Percentiles rank a stretch among this genome's conserved stretches.
These are phyloP conservation scores for Orycteropus afer DNA, from an alignment of 2,113 vertebrate species.

Conservation along the genomic window DNA sequence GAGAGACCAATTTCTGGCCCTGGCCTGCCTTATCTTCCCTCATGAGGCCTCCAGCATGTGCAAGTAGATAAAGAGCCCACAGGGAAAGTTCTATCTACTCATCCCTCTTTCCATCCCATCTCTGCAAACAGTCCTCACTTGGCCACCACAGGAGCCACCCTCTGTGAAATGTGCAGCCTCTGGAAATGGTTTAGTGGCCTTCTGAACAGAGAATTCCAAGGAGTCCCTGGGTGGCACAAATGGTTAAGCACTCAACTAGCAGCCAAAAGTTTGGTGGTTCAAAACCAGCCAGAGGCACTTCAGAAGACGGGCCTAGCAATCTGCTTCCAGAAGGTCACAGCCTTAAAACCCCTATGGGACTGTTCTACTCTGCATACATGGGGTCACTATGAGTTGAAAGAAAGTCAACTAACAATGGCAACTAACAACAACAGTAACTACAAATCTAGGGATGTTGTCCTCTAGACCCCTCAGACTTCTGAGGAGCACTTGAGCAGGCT, in stretches of 20 bases:
- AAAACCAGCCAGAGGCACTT: too few relatives aligned
- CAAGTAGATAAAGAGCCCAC: not conserved
- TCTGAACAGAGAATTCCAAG: not conserved
- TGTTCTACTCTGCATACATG: too few relatives aligned
- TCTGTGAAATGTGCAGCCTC: not conserved
- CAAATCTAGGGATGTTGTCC: not conserved
- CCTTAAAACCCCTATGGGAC: not conserved
- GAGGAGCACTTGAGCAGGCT: not conserved
- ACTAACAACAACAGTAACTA: not conserved
- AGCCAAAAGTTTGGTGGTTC: not conserved
- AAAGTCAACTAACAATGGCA: not conserved
- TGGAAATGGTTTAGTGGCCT: not conserved
- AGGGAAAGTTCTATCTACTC: not conserved
- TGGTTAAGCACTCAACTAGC: not conserved
- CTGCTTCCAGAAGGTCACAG: not conserved
- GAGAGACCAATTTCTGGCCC: too few relatives aligned
- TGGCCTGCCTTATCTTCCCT: not conserved
- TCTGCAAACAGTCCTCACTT: not conserved
- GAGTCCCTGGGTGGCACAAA: not conserved
- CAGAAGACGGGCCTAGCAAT: not conserved
- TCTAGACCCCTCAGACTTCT: not conserved
- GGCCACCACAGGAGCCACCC: not conserved
- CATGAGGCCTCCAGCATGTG: rapidly evolving
- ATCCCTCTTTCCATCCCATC: too few relatives aligned
- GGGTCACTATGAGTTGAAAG: not conserved